phyloP scores from a whole-genome alignment of 1,140 invertebrate species.

The Drosophila miranda region DNA sequence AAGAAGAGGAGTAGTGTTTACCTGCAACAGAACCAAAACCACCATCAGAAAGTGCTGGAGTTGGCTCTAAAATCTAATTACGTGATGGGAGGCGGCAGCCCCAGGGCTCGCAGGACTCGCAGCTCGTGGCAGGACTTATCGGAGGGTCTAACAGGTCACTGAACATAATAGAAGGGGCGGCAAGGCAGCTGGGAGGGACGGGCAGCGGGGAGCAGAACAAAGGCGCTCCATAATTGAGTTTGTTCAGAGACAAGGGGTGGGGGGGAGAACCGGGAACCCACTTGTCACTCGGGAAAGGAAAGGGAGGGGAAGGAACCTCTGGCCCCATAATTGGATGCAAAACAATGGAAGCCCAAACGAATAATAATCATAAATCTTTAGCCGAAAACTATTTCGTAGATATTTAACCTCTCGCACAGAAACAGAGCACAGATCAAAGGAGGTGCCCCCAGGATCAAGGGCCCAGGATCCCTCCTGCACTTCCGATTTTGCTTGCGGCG shows the following conservation, averaged over 20 bases:
- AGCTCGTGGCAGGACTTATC: constrained; percentile 45
- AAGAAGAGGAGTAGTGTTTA: constrained; percentile 44
- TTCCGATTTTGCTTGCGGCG: constrained; percentile 54
- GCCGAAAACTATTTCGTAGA: constrained; percentile 38
- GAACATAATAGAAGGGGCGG: constrained; percentile 26
- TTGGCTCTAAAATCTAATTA: constrained; percentile 74
- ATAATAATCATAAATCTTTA: constrained; percentile 49
- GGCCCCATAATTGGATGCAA: constrained; percentile 32
- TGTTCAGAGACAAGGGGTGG: no score
- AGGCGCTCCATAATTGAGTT: no score
- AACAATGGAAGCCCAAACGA: constrained; percentile 32
- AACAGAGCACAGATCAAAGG: constrained; percentile 23
- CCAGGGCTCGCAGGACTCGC: not conserved
- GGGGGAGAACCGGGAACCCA: not conserved
- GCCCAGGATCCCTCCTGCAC: constrained; percentile 27
- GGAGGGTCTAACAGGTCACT: constrained; percentile 49
- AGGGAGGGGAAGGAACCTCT: not conserved
- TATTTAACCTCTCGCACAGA: constrained; percentile 43
- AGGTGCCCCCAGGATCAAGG: constrained; percentile 7
- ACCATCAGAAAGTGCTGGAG: constrained; percentile 39
- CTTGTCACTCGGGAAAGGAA: constrained; percentile 12
- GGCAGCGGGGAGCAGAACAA: not conserved
- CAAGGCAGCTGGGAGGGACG: no score
- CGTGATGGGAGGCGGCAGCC: constrained; percentile 6
- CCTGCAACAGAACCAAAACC: constrained; percentile 24